Conservation (phyloP, 2,888 invertebrate genomes). For the Limnephilus rhombicus region DNA sequence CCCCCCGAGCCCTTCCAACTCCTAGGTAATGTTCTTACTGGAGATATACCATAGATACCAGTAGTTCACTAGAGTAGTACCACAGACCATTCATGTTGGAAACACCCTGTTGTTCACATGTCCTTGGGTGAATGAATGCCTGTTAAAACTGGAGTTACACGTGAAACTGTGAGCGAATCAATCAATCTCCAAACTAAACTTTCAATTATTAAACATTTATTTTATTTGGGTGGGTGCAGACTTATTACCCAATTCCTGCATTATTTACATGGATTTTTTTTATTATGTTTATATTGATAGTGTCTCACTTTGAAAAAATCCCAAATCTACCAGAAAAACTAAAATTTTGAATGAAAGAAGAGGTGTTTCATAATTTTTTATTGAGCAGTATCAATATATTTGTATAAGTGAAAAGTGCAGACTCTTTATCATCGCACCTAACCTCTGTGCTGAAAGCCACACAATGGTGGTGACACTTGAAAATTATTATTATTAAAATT, state of each 20-base stretch:
- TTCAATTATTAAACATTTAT: neutral
- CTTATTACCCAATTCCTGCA: neutral
- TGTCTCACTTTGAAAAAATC: neutral
- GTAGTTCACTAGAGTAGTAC: neutral
- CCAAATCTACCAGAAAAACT: neutral
- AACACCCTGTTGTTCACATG: neutral
- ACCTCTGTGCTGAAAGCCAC: neutral
- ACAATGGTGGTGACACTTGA: neutral
- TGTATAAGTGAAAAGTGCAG: neutral
- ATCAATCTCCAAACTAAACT: neutral
- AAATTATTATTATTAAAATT: neutral
- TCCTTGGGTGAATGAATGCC: neutral
- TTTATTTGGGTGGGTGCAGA: neutral
- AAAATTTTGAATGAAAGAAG: neutral
- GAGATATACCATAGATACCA: neutral
- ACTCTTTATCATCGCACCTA: neutral
- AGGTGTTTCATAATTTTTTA: no score
- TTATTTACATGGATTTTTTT: neutral
- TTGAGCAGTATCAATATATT: neutral
- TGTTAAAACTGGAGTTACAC: neutral
- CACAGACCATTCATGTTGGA: neutral
- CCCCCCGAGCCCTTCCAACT: conserved; percentile 85
- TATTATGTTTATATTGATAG: neutral
- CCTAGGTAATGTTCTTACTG: conserved; percentile 71
- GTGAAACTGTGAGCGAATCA: neutral